Evolutionary conservation across 2,888 invertebrate genomes (phyloP).

Genomic region (Nephrotoma appendiculata): DNA sequence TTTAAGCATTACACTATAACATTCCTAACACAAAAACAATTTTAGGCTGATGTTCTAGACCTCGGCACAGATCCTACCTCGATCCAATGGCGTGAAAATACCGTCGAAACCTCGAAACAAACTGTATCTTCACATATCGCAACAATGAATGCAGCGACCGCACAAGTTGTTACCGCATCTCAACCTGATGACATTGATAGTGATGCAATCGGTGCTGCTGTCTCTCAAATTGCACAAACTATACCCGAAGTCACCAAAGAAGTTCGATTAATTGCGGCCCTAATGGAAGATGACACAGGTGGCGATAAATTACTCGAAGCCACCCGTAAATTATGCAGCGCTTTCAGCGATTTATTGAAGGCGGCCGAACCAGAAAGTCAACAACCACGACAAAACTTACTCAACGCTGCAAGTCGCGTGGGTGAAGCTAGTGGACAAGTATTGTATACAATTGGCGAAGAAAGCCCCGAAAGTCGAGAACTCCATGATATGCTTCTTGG

Average conservation of each 20-base stretch:
- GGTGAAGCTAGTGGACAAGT: conserved; percentile 95
- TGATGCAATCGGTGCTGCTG: conserved; percentile 90
- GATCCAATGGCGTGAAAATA: conserved; percentile 86
- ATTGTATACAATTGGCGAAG: conserved; percentile 83
- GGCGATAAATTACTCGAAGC: conserved; percentile 84
- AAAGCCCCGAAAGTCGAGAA: conserved; percentile 70
- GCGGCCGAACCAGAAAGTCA: conserved; percentile 92
- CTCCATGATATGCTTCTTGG: conserved; percentile 82
- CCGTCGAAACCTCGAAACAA: conserved; percentile 88
- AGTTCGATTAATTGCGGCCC: conserved; percentile 67
- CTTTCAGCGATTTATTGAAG: conserved; percentile 86
- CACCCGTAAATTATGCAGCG: conserved; percentile 78
- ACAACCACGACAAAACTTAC: conserved; percentile 82
- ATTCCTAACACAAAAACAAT: neutral
- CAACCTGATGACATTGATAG: conserved; percentile 87
- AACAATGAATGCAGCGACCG: conserved; percentile 98
- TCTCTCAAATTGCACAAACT: conserved; percentile 92
- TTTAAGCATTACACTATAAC: neutral
- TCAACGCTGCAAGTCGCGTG: conserved; percentile 90
- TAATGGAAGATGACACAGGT: conserved; percentile 75
- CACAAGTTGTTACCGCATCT: conserved; percentile 87
- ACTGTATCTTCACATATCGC: conserved; percentile 94
- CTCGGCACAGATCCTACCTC: conserved; percentile 74
- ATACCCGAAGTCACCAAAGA: conserved; percentile 90
- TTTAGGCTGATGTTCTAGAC: conserved; percentile 43